These are phyloP conservation scores for Caenorhabditis uteleia DNA, from an alignment of 2,888 invertebrate genomes.

Conservation along the genomic window DNA sequence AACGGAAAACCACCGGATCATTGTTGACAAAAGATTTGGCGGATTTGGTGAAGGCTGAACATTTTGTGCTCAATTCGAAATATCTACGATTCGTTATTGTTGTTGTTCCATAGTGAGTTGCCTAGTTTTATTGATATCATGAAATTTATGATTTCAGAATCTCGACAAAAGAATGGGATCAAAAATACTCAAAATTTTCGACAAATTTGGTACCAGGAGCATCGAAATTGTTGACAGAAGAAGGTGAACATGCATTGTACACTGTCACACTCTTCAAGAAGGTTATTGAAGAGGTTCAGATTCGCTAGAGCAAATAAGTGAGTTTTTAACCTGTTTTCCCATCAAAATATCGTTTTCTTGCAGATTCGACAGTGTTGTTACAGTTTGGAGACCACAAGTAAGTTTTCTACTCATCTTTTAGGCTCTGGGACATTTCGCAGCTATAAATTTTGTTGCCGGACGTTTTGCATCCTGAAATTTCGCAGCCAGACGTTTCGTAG, in stretches of 20 bases:
- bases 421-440: too few relatives aligned
- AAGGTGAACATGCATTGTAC: slow-evolving; percentile 73
- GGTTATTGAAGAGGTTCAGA: slow-evolving; percentile 88
- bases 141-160: too few relatives aligned
- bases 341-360: too few relatives aligned
- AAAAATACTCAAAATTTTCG: slow-evolving; percentile 89
- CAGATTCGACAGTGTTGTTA: too few relatives aligned
- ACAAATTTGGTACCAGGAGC: slow-evolving; percentile 91
- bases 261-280: slow-evolving; percentile 95
- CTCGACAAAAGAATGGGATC: slow-evolving; percentile 85
- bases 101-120: slow-evolving; percentile 87
- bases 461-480: too few relatives aligned
- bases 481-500: too few relatives aligned
- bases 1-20: slow-evolving; percentile 98
- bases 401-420: too few relatives aligned
- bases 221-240: slow-evolving; percentile 80
- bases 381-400: too few relatives aligned
- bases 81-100: slow-evolving; percentile 95
- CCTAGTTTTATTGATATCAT: slow-evolving; percentile 74
- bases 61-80: slow-evolving; percentile 97
- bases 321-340: slow-evolving; percentile 32
- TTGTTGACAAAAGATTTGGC: slow-evolving; percentile 94
- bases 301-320: slow-evolving; percentile 89
- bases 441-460: too few relatives aligned
- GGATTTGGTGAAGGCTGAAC: slow-evolving; percentile 96